Evolutionary conservation across 2,797 vertebrate genomes (phyloP), one percentile per base, ranked within the genome.

Genomic region (Chrosomus eos): DNA sequence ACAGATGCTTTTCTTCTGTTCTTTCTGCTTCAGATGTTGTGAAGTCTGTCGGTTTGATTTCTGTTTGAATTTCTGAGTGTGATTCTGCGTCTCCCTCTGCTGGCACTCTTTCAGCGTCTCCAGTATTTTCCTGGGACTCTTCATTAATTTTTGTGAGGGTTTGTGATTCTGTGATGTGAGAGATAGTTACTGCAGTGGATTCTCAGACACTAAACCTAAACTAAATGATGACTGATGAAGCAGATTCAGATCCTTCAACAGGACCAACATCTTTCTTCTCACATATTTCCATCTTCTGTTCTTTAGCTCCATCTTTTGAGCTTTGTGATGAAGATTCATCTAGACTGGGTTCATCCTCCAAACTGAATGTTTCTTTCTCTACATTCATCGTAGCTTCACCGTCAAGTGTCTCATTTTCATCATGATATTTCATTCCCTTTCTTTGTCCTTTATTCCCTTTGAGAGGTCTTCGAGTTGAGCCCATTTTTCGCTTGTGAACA

Each of bases 381-480:
- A 19, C 18, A 7, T 51, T 51, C 0, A 51, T 19, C 2, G 0
- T 19, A 51, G 5, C 0, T 19, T 51, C 48, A 51, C 18, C 7
- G 18, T 51, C 18, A 51, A 51, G 18, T 19, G n/a, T 62, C n/a
- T 70, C 21, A 21, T 70, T 23, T 70, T 36, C 66, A 68, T 68
- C 31, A 4, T 67, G 1, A 33, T 67, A 26, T 62, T 62, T 4
- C 14, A 14, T 5, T 28, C 45, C n/a, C 8, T 73, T 18, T 70
- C 21, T 70, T 70, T 70, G 67, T 3, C 19, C 67, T 7, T 0
- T 23, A 55, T 55, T 1, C 1, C 53, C 67, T 14, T 0, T 80
- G 18, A 74, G 55, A 80, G 60, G 79, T 62, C 67, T 86, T 28
- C 71, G 70, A 33, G 70, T 82, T 36, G 81, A 82, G 0, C 71